phyloP scores from a whole-genome alignment of 2,888 invertebrate species.

The Rotaria macrura region DNA sequence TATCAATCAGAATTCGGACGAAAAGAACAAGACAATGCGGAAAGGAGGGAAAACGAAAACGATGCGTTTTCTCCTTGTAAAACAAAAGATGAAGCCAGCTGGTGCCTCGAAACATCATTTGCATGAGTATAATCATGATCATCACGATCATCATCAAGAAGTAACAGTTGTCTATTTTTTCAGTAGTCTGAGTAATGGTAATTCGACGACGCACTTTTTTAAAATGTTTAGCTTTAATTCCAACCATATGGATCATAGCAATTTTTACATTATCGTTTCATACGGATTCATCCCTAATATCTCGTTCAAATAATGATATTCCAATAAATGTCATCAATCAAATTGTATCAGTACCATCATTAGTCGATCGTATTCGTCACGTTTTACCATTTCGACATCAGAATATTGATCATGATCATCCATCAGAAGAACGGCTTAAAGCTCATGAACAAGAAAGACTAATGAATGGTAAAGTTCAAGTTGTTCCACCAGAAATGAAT shows the following conservation, averaged over 20 bases:
- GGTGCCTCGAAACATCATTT: background rate
- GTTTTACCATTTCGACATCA: background rate
- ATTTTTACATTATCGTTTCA: background rate
- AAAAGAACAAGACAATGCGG: background rate
- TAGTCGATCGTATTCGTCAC: background rate
- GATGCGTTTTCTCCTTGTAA: background rate
- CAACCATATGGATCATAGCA: background rate
- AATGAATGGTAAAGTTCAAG: slow-evolving; percentile 28
- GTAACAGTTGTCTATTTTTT: background rate
- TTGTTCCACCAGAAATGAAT: slow-evolving; percentile 21
- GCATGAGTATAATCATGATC: background rate
- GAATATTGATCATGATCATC: slow-evolving; percentile 27
- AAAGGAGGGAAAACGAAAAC: background rate
- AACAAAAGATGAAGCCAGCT: background rate
- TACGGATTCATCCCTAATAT: background rate
- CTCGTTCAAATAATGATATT: background rate
- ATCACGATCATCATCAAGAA: background rate
- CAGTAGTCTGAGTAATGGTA: background rate
- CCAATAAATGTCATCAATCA: too few relatives aligned
- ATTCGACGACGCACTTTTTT: background rate
- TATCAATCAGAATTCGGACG: background rate
- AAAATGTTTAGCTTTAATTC: background rate
- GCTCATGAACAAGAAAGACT: slow-evolving; percentile 22
- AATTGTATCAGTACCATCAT: background rate
- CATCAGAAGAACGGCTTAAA: slow-evolving; percentile 26